Percentiles rank a stretch among this genome's conserved stretches.
Evolutionary conservation across 2,797 vertebrate genomes (phyloP).

Genomic region (Melanotaenia trifasciata): DNA sequence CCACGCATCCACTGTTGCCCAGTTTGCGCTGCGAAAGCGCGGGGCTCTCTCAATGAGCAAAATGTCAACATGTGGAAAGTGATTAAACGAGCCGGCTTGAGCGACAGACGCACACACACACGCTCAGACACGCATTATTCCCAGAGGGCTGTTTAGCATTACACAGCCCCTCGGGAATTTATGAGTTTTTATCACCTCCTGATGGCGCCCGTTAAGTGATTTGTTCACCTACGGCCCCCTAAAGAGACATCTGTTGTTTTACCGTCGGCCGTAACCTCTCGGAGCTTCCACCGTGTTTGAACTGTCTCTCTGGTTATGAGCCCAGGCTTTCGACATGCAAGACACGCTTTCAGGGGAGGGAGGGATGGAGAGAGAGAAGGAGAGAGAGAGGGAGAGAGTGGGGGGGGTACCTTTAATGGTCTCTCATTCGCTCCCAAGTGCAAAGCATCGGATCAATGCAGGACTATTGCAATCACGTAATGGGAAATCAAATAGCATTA

Average conservation of each 20-base stretch:
- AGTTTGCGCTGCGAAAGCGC: conserved; percentile 84
- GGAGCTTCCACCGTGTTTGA: conserved; percentile 86
- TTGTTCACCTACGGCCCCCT: conserved; percentile 92
- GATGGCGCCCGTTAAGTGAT: conserved; percentile 99
- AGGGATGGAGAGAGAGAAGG: conserved; percentile 36
- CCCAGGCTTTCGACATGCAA: conserved; percentile 90
- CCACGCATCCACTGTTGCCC: conserved; percentile 85
- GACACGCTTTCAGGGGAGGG: conserved; percentile 84
- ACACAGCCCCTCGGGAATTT: conserved; percentile 99
- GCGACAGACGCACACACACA: conserved; percentile 72
- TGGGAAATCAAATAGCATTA: conserved; percentile 99
- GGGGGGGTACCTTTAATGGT: conserved; percentile 96
- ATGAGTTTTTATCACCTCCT: conserved; percentile 98
- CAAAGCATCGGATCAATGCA: conserved; percentile 97
- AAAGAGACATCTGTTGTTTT: conserved; percentile 99
- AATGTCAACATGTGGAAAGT: conserved; percentile 93
- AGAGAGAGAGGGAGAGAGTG: conserved; percentile 58
- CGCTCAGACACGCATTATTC: conserved; percentile 59
- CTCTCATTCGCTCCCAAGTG: conserved; percentile 92
- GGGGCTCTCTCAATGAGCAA: conserved; percentile 93
- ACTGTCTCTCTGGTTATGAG: conserved; percentile 98
- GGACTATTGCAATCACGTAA: conserved; percentile 98
- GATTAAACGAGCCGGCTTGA: conserved; percentile 69
- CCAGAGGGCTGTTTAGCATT: conserved; percentile 94
- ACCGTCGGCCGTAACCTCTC: conserved; percentile 92